Conservation (phyloP, 2,797 vertebrate genomes). For the Melanogrammus aeglefinus region DNA sequence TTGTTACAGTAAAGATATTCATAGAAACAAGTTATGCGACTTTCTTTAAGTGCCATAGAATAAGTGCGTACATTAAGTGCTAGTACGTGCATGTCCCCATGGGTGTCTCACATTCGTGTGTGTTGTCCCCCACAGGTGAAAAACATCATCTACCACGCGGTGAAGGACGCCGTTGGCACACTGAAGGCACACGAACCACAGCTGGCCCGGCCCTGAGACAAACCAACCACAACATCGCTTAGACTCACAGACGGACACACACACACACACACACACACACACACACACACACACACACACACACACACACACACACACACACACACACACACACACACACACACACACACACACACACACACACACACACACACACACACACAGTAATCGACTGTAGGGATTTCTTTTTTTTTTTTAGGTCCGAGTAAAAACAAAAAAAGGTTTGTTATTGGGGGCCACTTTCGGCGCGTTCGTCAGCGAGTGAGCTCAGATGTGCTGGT, state of each 20-base stretch:
- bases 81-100: neutral
- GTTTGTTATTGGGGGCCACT: constrained; percentile 30
- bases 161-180: constrained; percentile 98
- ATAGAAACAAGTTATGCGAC: too few species aligned
- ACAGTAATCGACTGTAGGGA: constrained; percentile 43
- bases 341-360: constrained; percentile 16
- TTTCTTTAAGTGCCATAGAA: too few species aligned
- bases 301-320: constrained; percentile 31
- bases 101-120: neutral
- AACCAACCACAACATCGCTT: constrained; percentile 48
- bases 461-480: constrained; percentile 36
- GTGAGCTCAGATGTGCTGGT: constrained; percentile 40
- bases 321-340: constrained; percentile 1
- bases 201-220: constrained; percentile 84
- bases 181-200: constrained; percentile 95
- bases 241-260: constrained; percentile 37
- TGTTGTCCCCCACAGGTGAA: constrained; percentile 82
- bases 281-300: constrained; percentile 28
- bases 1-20: too few species aligned
- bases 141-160: constrained; percentile 99
- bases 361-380: constrained; percentile 38
- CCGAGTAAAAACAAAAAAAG: neutral
- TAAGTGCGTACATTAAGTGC: too few species aligned
- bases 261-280: neutral
- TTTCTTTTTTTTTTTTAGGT: neutral